Base-by-base conservation (phyloP, 2,113 vertebrate genomes). In the Etheostoma cragini region DNA sequence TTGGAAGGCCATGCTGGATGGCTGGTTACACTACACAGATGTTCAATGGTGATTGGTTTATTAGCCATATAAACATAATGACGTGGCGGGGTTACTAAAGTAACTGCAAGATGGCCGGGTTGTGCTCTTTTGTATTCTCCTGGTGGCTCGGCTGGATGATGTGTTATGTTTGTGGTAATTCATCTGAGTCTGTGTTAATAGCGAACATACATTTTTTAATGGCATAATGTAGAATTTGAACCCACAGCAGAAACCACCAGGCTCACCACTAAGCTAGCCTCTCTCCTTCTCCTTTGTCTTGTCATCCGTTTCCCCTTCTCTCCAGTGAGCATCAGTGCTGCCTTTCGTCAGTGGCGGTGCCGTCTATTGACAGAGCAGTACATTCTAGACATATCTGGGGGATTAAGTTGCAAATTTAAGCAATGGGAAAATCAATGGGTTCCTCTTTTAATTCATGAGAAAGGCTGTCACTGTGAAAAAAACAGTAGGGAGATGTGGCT, bases 371-470 rank as follows among this genome's bases (percentile, higher is more conserved):
- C 90, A 91, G 86, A 80, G 78, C 84, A 82, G 78, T 92, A 91
- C 82, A 90, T 89, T 89, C 91, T 90, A 61, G 88, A 88, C 90
- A 92, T 92, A 91, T 93, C 91, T 90, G 76, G 84, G 83, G 90
- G 92, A 93, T 91, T 92, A 91, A 91, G 91, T 91, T 92, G 92
- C 91, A 92, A 92, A 94, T 93, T 92, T 93, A 94, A 92, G 93
- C 93, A 94, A 92, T 89, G 91, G 89, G 87, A 93, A 94, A 95
- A 94, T 95, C 91, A 89, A 95, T 94, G 79, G 65, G 89, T 90
- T 93, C 92, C 87, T 91, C 88, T 91, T 94, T 93, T 93, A 93
- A 93, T 94, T 94, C 93, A 92, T 91, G 93, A 93, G 91, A 93
- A 90, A 92, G 90, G 90, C 90, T 85, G 93, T 89, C 82, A 83